phyloP scores from a whole-genome alignment of 2,888 invertebrate species.

The Eristalinus sepulchralis region DNA sequence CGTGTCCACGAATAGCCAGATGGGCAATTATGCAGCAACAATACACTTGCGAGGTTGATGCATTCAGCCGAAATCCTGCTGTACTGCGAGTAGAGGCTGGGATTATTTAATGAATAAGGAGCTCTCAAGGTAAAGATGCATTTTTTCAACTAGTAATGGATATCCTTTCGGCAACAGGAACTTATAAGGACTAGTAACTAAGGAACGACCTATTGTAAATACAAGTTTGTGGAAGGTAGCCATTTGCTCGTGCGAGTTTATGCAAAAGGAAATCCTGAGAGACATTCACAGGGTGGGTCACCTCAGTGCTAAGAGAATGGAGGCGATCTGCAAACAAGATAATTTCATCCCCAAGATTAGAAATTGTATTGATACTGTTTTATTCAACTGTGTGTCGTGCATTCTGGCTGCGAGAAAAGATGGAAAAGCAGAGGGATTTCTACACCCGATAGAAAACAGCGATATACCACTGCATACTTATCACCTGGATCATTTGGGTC shows the following conservation, averaged over 20 bases:
- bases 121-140: too few species aligned
- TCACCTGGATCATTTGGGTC: neutral
- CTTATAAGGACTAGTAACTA: neutral
- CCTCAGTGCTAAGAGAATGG: neutral
- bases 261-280: neutral
- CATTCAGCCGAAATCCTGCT: too few species aligned
- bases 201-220: neutral
- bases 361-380: neutral
- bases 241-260: neutral
- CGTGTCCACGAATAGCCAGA: constrained; percentile 9
- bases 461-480: neutral
- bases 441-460: neutral
- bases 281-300: neutral
- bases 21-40: constrained; percentile 13
- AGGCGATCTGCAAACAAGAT: neutral
- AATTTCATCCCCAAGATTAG: neutral
- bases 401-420: neutral
- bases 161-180: neutral
- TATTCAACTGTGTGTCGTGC: neutral
- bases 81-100: too few species aligned
- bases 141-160: neutral
- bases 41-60: too few species aligned
- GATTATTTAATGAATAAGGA: too few species aligned
- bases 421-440: neutral
- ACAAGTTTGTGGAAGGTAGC: neutral